phyloP scores from a whole-genome alignment of 2,888 invertebrate species.

The Pseudococcus longispinus region DNA sequence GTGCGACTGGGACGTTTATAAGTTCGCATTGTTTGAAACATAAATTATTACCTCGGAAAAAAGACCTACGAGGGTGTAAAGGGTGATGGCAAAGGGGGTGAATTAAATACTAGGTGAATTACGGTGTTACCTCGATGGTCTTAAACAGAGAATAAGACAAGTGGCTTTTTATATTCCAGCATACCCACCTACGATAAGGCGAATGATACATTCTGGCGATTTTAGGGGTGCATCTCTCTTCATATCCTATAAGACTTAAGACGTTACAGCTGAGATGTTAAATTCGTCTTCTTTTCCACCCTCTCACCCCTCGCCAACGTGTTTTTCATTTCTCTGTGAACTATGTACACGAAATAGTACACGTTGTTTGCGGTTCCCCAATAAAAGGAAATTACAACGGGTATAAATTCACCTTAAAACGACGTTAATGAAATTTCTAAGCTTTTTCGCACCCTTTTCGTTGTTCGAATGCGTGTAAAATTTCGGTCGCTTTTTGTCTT shows the following conservation, averaged over 20 bases:
- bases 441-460: constrained; percentile 50
- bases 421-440: constrained; percentile 68
- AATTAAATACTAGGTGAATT: constrained; percentile 39
- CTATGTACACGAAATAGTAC: background rate
- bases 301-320: background rate
- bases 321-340: background rate
- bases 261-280: background rate
- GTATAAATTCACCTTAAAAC: constrained; percentile 68
- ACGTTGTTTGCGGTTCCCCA: constrained; percentile 52
- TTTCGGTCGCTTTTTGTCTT: constrained; percentile 46
- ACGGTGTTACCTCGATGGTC: background rate
- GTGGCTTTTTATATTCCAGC: constrained; percentile 14
- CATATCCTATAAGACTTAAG: background rate
- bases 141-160: background rate
- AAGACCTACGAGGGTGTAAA: background rate
- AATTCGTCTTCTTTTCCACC: background rate
- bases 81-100: background rate
- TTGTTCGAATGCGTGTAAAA: constrained; percentile 45
- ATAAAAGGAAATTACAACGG: constrained; percentile 65
- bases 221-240: background rate
- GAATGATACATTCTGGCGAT: background rate
- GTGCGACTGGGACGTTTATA: no score
- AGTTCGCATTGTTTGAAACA: constrained; percentile 10
- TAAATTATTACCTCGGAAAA: constrained; percentile 33
- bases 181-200: no score